Base-by-base conservation (phyloP, 2,888 invertebrate genomes). In the Andrena chrysosceles region DNA sequence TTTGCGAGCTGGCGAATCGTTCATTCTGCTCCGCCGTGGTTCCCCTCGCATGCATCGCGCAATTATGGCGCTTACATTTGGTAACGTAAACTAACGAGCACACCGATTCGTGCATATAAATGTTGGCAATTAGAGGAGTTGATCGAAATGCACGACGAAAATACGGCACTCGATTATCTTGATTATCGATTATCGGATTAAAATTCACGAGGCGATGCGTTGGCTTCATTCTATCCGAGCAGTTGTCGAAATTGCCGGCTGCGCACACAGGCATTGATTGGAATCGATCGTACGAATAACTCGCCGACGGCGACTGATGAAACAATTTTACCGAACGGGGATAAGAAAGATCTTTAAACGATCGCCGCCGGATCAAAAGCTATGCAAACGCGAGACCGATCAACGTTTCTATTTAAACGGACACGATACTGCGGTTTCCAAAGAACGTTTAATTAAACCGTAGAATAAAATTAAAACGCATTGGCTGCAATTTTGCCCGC, bases 121-220 rank as follows among this genome's bases (percentile, higher is more conserved):
- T 35, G 13, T 48, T n/a, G 16, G 3, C 26, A 26, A 13, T 62
- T 23, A 33, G n/a, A 6, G 20, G 26, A 31, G 13, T 33, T 6
- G 49, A 62, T 59, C 48, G 60, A 33, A 59, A 23, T 33, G 59
- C n/a, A 13, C 23, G 33, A 20, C 13, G 5, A 33, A 33, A 49
- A 56, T 56, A 56, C 23, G 59, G 6, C 3, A 67, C 49, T 52
- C 60, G 75, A 68, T 75, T 62, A 33, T 8, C 26, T 59, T 67
- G 16, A n/a, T 60, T 60, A 26, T 64, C 48, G 66, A 73, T 49
- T 48, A 49, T 48, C 29, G 10, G 35, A 33, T 35, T 26, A 10
- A 35, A 56, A 7, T 8, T 20, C 13, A 2, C 23, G 26, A 4
- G 6, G 42, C 16, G n/a, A 23, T 26, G 26, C 23, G 48, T 26